Conservation (phyloP, 2,113 vertebrate genomes). For the Sturnus vulgaris region DNA sequence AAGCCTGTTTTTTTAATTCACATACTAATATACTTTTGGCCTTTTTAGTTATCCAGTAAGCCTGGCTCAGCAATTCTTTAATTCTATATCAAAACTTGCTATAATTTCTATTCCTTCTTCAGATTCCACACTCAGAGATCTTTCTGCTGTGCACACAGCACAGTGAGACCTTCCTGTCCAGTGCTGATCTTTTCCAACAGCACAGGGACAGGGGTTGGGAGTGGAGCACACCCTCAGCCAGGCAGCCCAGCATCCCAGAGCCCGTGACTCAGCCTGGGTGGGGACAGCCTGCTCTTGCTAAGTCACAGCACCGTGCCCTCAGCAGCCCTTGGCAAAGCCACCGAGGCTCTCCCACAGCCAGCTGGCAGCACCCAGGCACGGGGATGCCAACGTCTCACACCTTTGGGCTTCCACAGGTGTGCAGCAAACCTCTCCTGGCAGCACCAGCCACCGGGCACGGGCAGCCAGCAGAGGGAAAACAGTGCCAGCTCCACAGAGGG, state of each 20-base stretch:
- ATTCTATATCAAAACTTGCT: no score
- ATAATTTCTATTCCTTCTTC: no score
- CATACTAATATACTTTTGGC: no score
- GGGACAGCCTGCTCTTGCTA: background rate
- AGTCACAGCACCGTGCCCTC: background rate
- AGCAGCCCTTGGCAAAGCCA: background rate
- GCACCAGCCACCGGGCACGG: accelerated
- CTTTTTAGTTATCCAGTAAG: no score
- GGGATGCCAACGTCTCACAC: background rate
- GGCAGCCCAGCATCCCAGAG: background rate
- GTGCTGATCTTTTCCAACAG: no score
- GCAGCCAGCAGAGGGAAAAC: accelerated
- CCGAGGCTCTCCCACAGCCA: background rate
- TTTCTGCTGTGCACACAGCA: no score
- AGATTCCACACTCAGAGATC: no score
- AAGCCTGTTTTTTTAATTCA: no score
- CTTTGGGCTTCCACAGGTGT: background rate
- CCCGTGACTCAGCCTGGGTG: background rate
- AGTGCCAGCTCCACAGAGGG: background rate
- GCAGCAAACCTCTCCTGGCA: background rate
- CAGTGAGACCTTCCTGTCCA: no score
- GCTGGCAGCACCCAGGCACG: background rate
- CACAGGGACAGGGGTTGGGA: accelerated
- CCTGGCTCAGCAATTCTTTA: no score
- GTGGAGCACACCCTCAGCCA: background rate